A percentile compares a stretch with the other conserved stretches of the same genome.
These are phyloP conservation scores for Craniophora ligustri DNA, from an alignment of 2,888 invertebrate species.

Conservation along the genomic window DNA sequence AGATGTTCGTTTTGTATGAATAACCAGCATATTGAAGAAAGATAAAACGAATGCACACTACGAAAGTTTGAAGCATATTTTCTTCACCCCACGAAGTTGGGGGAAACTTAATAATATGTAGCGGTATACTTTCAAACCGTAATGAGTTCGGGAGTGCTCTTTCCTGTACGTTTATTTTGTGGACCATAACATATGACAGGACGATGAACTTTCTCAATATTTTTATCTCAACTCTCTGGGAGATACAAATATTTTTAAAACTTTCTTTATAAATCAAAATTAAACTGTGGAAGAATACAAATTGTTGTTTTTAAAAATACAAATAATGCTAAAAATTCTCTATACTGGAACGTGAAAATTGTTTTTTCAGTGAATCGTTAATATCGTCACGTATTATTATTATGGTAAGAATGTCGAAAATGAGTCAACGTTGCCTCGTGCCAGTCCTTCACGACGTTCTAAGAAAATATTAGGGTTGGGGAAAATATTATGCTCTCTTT, in stretches of 20 bases:
- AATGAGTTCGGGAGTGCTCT: conserved; percentile 67
- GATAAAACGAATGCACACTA: conserved; percentile 28
- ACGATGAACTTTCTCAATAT: conserved; percentile 53
- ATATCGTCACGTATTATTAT: no score
- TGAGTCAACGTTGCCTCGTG: conserved; percentile 28
- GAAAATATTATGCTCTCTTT: background rate
- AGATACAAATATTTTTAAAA: conserved; percentile 23
- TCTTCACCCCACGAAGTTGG: conserved; percentile 39
- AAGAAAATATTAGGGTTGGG: background rate
- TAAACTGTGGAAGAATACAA: conserved; percentile 5
- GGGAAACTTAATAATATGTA: conserved; percentile 59
- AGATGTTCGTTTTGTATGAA: background rate
- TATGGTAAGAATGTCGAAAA: conserved; percentile 7
- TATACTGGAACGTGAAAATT: no score
- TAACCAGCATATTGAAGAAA: conserved; percentile 3
- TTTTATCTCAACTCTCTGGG: conserved; percentile 44
- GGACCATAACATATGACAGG: conserved; percentile 56
- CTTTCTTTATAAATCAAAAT: conserved; percentile 35
- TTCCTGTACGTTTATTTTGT: conserved; percentile 62
- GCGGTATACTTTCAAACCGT: conserved; percentile 65
- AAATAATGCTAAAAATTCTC: no score
- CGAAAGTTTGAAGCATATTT: conserved; percentile 36
- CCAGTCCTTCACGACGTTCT: conserved; percentile 25
- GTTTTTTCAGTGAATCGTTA: no score
- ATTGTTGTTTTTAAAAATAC: background rate